phyloP scores from a whole-genome alignment of 2,797 vertebrate genomes.

The Halcyon smyrnensis region DNA sequence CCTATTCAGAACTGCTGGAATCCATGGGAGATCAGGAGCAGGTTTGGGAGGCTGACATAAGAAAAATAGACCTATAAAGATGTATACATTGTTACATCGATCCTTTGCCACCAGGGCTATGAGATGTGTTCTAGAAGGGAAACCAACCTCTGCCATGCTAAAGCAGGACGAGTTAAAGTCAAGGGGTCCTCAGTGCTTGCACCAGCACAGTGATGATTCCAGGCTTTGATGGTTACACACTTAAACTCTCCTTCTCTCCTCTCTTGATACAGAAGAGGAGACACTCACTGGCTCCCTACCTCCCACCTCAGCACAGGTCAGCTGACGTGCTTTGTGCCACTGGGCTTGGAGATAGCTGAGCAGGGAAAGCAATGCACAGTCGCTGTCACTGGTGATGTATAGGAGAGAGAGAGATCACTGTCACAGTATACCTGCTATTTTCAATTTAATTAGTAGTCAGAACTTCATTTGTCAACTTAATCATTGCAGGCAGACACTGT shows the following conservation, averaged over 20 bases:
- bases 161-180: not conserved
- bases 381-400: constrained; percentile 2
- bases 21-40: not conserved
- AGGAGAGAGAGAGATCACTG: constrained; percentile 48
- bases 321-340: not conserved
- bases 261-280: not conserved
- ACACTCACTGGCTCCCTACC: not conserved
- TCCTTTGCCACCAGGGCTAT: not conserved
- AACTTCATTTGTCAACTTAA: constrained; percentile 72
- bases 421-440: constrained; percentile 48
- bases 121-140: not conserved
- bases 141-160: not conserved
- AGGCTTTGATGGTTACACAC: not conserved
- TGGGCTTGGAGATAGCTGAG: not conserved
- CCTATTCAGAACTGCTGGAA: not conserved
- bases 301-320: not conserved
- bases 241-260: not conserved
- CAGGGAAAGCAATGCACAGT: not conserved
- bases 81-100: rapidly evolving
- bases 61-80: not conserved
- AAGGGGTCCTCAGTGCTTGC: not conserved
- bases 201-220: not conserved
- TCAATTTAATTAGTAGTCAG: constrained; percentile 70
- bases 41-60: not conserved
- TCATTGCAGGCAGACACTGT: constrained; percentile 48